These are phyloP conservation scores for Poecile atricapillus DNA, from an alignment of 2,113 vertebrate genomes.

Conservation along the genomic window DNA sequence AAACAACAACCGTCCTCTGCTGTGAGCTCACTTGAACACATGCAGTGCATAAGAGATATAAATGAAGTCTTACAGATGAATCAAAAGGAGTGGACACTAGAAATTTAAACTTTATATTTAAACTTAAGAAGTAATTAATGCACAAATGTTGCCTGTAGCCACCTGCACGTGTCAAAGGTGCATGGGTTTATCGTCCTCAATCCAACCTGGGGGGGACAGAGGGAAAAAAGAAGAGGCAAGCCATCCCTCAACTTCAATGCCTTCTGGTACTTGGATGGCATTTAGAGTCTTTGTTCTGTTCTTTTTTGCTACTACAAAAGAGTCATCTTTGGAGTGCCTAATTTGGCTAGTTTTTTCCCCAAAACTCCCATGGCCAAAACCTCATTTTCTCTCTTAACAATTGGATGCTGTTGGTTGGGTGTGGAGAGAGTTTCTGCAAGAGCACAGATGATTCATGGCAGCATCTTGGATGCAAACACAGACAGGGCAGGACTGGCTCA, in stretches of 20 bases:
- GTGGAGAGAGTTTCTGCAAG: neutral
- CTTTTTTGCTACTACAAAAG: neutral
- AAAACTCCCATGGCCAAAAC: neutral
- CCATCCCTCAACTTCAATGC: neutral
- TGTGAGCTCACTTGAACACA: neutral
- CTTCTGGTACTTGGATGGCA: neutral
- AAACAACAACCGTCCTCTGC: neutral
- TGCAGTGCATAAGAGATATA: neutral
- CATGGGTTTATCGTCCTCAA: rapidly evolving
- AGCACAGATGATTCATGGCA: neutral
- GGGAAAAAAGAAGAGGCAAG: neutral
- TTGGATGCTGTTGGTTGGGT: neutral
- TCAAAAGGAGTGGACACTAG: neutral
- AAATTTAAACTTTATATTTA: neutral
- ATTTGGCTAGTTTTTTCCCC: neutral
- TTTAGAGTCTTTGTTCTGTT: neutral
- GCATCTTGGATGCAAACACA: constrained; percentile 10
- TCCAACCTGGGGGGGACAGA: neutral
- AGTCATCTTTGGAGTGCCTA: neutral
- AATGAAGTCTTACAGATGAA: neutral
- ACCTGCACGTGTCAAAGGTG: neutral
- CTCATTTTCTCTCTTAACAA: neutral
- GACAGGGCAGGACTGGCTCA: neutral
- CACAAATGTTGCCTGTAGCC: neutral
- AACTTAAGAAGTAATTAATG: neutral